Conservation (phyloP, 2,888 invertebrate genomes). For the Sisyra terminalis region DNA sequence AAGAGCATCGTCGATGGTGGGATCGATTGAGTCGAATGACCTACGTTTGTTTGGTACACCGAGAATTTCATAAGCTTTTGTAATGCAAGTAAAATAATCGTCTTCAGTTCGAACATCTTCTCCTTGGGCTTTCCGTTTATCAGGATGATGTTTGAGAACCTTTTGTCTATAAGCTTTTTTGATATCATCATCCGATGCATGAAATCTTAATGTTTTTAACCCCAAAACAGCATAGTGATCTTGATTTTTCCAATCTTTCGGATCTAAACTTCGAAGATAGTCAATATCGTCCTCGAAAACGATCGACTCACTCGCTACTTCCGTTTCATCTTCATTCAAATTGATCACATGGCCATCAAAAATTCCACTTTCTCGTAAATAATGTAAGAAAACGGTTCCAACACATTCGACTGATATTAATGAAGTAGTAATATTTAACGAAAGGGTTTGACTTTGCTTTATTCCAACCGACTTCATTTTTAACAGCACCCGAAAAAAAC, state of each 20-base stretch:
- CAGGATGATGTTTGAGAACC: conserved; percentile 92
- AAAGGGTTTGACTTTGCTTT: conserved; percentile 21
- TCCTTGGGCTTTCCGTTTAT: conserved; percentile 85
- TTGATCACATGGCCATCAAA: conserved; percentile 10
- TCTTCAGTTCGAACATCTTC: conserved; percentile 78
- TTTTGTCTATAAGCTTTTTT: conserved; percentile 83
- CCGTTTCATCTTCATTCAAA: conserved; percentile 14
- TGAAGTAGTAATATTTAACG: conserved; percentile 13
- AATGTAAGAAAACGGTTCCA: conserved; percentile 32
- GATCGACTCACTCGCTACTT: conserved; percentile 22
- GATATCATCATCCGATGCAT: conserved; percentile 84
- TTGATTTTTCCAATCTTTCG: conserved; percentile 95
- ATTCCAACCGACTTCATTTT: conserved; percentile 11
- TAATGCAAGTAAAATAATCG: conserved; percentile 98
- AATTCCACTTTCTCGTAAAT: conserved; percentile 15
- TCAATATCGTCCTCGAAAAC: conserved; percentile 57
- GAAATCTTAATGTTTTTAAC: conserved; percentile 61
- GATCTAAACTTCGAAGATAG: conserved; percentile 76
- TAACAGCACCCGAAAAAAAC: conserved; percentile 17
- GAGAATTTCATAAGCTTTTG: conserved; percentile 86
- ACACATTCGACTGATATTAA: conserved; percentile 32
- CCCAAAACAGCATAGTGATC: conserved; percentile 96
- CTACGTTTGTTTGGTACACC: conserved; percentile 67
- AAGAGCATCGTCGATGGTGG: conserved; percentile 75
- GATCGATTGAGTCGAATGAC: conserved; percentile 95